Evolutionary conservation across 2,797 vertebrate species (phyloP).

Genomic region (Tympanoctomys barrerae): DNA sequence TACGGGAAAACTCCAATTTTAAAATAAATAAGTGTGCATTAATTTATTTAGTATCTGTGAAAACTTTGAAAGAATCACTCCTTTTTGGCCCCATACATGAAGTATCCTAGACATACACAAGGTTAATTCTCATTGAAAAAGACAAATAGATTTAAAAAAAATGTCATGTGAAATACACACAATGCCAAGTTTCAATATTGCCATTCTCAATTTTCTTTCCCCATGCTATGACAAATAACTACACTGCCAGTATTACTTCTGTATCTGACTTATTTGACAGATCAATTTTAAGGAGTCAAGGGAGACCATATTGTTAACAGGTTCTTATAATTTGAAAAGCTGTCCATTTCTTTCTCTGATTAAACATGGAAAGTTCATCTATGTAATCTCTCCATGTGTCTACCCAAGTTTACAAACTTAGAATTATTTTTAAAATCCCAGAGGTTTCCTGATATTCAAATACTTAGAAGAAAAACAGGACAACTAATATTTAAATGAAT

Average conservation of each 20-base stretch:
- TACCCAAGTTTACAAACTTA: not conserved
- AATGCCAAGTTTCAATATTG: not conserved
- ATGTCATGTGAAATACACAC: conserved; percentile 9
- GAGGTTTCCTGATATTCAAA: not conserved
- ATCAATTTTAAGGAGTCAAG: not conserved
- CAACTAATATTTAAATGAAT: not conserved
- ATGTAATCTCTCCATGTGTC: not conserved
- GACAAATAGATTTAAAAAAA: not conserved
- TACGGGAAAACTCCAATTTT: not conserved
- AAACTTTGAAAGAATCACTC: not conserved
- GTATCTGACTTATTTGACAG: conserved; percentile 42
- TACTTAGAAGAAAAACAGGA: not conserved
- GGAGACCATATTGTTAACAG: not conserved
- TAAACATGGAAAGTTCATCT: not conserved
- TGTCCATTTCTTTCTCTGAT: not conserved
- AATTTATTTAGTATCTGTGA: conserved; percentile 35
- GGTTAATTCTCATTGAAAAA: not conserved
- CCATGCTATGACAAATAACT: not conserved
- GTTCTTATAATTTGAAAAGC: not conserved
- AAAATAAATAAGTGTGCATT: not conserved
- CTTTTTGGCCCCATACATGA: not conserved
- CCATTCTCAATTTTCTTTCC: not conserved
- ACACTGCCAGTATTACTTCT: not conserved
- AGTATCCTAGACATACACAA: not conserved
- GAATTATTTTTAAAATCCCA: not conserved